These are phyloP conservation scores for Caenorhabditis japonica DNA, from an alignment of 2,888 invertebrate species.

Conservation along the genomic window DNA sequence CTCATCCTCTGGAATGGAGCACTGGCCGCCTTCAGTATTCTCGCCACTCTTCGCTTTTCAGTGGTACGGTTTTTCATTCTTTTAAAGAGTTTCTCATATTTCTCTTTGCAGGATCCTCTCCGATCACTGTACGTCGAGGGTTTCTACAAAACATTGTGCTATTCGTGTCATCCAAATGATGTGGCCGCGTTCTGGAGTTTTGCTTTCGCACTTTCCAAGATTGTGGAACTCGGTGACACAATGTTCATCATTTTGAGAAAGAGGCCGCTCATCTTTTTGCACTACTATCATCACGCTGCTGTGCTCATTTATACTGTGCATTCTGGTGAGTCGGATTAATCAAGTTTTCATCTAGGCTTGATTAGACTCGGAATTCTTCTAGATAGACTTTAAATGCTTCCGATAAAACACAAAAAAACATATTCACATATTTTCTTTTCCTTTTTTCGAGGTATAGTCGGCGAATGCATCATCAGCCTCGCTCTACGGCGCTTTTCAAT, in stretches of 20 bases:
- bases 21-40: conserved; percentile 79
- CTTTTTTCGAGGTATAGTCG: no score
- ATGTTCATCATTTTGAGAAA: conserved; percentile 76
- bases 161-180: conserved; percentile 68
- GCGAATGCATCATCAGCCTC: no score
- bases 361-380: no score
- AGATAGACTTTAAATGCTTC: no score
- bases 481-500: no score
- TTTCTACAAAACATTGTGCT: conserved; percentile 69
- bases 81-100: no score
- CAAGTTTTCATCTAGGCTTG: no score
- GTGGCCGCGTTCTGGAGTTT: conserved; percentile 72
- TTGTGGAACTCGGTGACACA: conserved; percentile 76
- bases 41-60: conserved; percentile 78
- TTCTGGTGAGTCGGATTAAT: conserved; percentile 71
- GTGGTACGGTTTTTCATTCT: conserved; percentile 62
- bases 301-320: conserved; percentile 77
- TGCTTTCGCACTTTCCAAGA: conserved; percentile 73
- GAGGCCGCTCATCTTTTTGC: conserved; percentile 74
- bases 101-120: conserved; percentile 69
- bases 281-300: conserved; percentile 77
- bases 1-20: conserved; percentile 79
- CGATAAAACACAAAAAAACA: no score
- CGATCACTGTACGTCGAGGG: conserved; percentile 61
- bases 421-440: no score